Evolutionary conservation across 2,888 invertebrate species (phyloP).

Genomic region (Lepetodrilus schrolli): DNA sequence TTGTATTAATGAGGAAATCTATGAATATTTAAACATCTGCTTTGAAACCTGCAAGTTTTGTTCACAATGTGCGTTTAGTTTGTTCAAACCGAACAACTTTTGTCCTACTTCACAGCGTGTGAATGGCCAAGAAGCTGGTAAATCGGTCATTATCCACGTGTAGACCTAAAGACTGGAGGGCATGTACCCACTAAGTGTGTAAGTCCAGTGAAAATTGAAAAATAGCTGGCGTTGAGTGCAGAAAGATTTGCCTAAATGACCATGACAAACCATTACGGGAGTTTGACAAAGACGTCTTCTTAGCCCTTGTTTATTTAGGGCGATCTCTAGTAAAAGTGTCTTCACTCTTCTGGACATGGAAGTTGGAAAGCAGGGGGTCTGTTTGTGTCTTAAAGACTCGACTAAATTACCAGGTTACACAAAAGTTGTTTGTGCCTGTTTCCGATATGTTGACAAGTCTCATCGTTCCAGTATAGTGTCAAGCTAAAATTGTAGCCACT

Average conservation of each 20-base stretch:
- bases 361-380: not conserved
- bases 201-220: conserved; percentile 11
- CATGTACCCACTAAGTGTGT: not conserved
- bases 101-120: no score
- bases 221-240: conserved; percentile 4
- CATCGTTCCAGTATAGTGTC: no score
- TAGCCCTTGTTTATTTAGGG: conserved; percentile 10
- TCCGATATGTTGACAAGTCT: no score
- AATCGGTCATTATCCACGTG: no score
- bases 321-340: not conserved
- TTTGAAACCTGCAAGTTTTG: no score
- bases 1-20: no score
- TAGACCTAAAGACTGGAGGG: not conserved
- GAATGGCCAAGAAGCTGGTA: no score
- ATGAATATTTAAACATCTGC: no score
- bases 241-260: conserved; percentile 9
- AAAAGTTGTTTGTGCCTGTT: no score
- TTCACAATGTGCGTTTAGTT: no score
- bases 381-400: not conserved
- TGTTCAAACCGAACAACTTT: no score
- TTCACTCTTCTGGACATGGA: not conserved
- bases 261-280: not conserved
- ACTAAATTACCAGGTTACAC: conserved; percentile 19
- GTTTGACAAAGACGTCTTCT: conserved; percentile 15
- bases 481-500: no score